A percentile compares a stretch with the other conserved stretches of the same genome.
Evolutionary conservation across 2,113 vertebrate species (phyloP).

Genomic region (Pelodiscus sinensis): DNA sequence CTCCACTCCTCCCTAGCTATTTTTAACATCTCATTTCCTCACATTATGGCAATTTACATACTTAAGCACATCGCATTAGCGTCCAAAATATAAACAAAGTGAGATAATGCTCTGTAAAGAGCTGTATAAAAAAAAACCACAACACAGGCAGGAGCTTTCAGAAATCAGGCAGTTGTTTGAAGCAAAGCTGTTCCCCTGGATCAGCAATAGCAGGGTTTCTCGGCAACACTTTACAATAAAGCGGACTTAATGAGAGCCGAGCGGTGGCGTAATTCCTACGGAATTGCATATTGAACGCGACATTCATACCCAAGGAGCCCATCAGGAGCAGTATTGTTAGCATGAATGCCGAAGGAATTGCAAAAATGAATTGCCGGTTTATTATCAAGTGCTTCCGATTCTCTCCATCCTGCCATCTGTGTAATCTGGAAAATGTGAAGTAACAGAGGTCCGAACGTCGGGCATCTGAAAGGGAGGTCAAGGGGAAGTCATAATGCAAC

Average conservation of each 20-base stretch:
- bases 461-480: slow-evolving; percentile 49
- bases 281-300: slow-evolving; percentile 84
- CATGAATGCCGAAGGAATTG: slow-evolving; percentile 84
- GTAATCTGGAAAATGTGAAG: slow-evolving; percentile 65
- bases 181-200: slow-evolving; percentile 80
- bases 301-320: slow-evolving; percentile 81
- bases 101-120: slow-evolving; percentile 75
- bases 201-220: slow-evolving; percentile 77
- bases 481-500: slow-evolving; percentile 38
- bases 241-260: slow-evolving; percentile 82
- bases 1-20: slow-evolving; percentile 59
- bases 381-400: slow-evolving; percentile 82
- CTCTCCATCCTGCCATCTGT: slow-evolving; percentile 82
- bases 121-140: slow-evolving; percentile 51
- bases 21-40: slow-evolving; percentile 82
- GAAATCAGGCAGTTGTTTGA: slow-evolving; percentile 79
- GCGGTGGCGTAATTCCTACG: slow-evolving; percentile 74
- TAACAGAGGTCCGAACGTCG: slow-evolving; percentile 70
- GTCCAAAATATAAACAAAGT: slow-evolving; percentile 77
- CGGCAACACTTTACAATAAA: slow-evolving; percentile 83
- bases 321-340: slow-evolving; percentile 83
- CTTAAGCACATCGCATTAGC: slow-evolving; percentile 75
- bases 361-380: slow-evolving; percentile 78
- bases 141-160: slow-evolving; percentile 68
- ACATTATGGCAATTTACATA: slow-evolving; percentile 79